phyloP scores from a whole-genome alignment of 2,888 invertebrate genomes.

The Amphipoea lucens region DNA sequence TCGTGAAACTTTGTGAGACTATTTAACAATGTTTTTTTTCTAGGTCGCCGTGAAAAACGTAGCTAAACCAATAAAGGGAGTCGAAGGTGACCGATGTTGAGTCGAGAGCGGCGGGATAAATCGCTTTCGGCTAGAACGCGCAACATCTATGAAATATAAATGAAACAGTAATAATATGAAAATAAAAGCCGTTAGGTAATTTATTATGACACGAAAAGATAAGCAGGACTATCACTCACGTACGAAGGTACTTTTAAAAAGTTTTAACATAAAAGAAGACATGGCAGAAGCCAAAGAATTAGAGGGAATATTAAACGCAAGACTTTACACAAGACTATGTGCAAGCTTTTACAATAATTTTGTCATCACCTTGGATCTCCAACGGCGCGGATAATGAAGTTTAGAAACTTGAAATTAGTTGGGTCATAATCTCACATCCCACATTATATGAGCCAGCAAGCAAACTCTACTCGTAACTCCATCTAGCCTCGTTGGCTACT shows the following conservation, averaged over 20 bases:
- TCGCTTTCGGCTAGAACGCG: slow-evolving; percentile 22
- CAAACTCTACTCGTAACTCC: slow-evolving; percentile 67
- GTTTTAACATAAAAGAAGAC: slow-evolving; percentile 22
- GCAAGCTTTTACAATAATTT: slow-evolving; percentile 80
- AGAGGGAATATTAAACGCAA: slow-evolving; percentile 48
- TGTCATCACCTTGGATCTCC: slow-evolving; percentile 84
- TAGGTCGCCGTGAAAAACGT: slow-evolving; percentile 35
- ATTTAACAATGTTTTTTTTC: slow-evolving; percentile 46
- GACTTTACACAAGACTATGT: slow-evolving; percentile 44
- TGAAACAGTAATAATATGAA: slow-evolving; percentile 26
- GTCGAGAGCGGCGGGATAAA: slow-evolving; percentile 26
- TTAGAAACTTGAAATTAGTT: slow-evolving; percentile 87
- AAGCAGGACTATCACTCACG: not conserved
- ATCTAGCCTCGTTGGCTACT: slow-evolving; percentile 63
- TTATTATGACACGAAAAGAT: slow-evolving; percentile 7
- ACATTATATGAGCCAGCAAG: slow-evolving; percentile 74
- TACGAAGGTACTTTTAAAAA: slow-evolving; percentile 7
- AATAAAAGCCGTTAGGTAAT: not conserved
- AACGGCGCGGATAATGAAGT: slow-evolving; percentile 86
- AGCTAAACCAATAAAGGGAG: slow-evolving; percentile 34
- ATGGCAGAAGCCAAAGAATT: slow-evolving; percentile 15
- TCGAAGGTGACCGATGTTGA: slow-evolving; percentile 42
- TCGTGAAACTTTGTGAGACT: slow-evolving; percentile 56
- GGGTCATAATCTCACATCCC: slow-evolving; percentile 82
- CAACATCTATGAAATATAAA: slow-evolving; percentile 23